Percentiles rank a stretch among this genome's conserved stretches.
These are phyloP conservation scores for Bufotes viridis DNA, from an alignment of 2,797 vertebrate species.

Conservation along the genomic window DNA sequence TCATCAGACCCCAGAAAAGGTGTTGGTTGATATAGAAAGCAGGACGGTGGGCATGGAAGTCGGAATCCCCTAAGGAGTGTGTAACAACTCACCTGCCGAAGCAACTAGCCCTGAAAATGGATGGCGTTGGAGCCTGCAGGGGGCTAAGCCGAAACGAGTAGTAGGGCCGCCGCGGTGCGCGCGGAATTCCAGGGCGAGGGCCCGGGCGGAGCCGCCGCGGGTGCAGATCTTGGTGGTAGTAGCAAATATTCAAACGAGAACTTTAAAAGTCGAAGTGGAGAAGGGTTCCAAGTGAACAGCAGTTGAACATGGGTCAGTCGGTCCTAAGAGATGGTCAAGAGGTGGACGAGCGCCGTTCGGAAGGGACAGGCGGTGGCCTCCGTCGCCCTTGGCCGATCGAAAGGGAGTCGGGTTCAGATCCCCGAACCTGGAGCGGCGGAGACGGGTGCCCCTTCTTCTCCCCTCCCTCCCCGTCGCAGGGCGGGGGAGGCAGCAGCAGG, in stretches of 20 bases:
- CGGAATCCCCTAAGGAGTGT: background rate
- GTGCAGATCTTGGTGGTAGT: conserved; percentile 62
- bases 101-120: conserved; percentile 25
- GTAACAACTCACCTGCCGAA: background rate
- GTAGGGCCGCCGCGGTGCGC: conserved; percentile 26
- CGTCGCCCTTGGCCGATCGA: conserved; percentile 16
- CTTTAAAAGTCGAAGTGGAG: conserved; percentile 62
- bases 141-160: conserved; percentile 19
- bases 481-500: no score
- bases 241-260: conserved; percentile 64
- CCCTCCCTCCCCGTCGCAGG: no score
- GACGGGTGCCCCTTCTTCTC: no score
- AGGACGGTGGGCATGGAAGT: no score
- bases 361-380: background rate
- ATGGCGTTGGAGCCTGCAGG: background rate
- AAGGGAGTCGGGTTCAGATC: conserved; percentile 48
- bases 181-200: conserved; percentile 51
- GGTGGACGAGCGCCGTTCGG: conserved; percentile 42
- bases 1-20: no score
- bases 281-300: conserved; percentile 60
- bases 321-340: conserved; percentile 57
- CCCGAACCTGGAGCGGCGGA: conserved; percentile 5
- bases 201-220: conserved; percentile 46
- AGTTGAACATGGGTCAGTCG: conserved; percentile 58
- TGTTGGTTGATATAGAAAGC: no score